Evolutionary conservation across 2,797 vertebrate genomes (phyloP).

Genomic region (Mus caroli): DNA sequence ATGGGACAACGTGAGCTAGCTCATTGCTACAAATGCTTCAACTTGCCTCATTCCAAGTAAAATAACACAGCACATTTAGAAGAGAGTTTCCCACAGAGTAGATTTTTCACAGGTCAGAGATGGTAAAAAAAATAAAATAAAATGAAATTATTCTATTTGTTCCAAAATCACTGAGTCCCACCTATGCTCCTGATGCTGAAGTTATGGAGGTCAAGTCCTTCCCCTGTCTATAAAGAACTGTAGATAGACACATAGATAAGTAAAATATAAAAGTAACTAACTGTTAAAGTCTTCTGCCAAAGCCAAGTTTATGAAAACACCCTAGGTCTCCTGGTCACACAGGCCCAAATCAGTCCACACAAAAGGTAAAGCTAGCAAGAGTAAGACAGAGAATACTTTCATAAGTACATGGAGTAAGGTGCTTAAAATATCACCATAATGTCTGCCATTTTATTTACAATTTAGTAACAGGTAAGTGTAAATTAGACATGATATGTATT

Average conservation of each 20-base stretch:
- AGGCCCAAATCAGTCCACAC: neutral
- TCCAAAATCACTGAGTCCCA: conserved; percentile 12
- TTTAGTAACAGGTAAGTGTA: neutral
- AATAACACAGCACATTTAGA: conserved; percentile 28
- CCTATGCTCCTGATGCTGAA: neutral
- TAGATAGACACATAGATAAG: conserved; percentile 30
- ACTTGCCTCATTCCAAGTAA: conserved; percentile 12
- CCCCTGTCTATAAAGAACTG: neutral
- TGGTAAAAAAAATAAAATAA: neutral
- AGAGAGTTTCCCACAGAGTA: conserved; percentile 24
- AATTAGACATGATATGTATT: neutral
- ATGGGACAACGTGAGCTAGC: neutral
- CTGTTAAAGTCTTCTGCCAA: conserved; percentile 22
- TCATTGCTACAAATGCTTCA: conserved; percentile 51
- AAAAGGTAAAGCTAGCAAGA: neutral
- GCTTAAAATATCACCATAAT: neutral
- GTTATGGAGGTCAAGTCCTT: conserved; percentile 2
- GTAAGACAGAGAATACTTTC: neutral
- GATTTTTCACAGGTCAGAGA: neutral
- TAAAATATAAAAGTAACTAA: conserved; percentile 34
- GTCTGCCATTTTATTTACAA: neutral
- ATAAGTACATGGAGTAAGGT: neutral
- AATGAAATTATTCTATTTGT: neutral
- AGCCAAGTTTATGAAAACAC: conserved; percentile 26
- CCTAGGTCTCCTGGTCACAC: neutral